phyloP scores from a whole-genome alignment of 2,888 invertebrate genomes.

The Galeruca laticollis region DNA sequence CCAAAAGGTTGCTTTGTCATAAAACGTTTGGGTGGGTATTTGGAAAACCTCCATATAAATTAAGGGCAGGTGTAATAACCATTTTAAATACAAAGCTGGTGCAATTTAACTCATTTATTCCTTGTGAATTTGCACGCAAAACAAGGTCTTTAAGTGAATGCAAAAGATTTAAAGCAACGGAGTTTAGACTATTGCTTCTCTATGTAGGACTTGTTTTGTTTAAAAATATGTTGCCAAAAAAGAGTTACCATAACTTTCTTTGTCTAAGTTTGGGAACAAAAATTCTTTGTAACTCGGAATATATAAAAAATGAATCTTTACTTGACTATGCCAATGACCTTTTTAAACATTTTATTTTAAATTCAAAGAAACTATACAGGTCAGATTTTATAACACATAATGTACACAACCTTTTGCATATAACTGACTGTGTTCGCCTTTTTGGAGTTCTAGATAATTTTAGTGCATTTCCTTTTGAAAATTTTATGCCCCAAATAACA shows the following conservation, averaged over 20 bases:
- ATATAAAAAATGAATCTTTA: conserved; percentile 23
- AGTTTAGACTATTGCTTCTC: conserved; percentile 36
- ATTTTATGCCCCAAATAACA: conserved; percentile 29
- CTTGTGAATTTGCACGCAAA: conserved; percentile 39
- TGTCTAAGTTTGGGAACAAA: conserved; percentile 34
- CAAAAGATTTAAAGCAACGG: conserved; percentile 42
- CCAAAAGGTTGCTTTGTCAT: conserved; percentile 33
- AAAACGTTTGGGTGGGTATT: conserved; percentile 35
- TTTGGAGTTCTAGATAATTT: conserved; percentile 44
- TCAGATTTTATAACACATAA: conserved; percentile 36
- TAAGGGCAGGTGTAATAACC: conserved; percentile 27
- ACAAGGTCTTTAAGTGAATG: conserved; percentile 36
- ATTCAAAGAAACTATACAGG: conserved; percentile 26
- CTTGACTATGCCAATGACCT: conserved; percentile 36
- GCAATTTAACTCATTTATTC: conserved; percentile 36
- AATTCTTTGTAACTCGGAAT: conserved; percentile 28
- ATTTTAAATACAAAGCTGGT: conserved; percentile 15
- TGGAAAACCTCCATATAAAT: conserved; percentile 39
- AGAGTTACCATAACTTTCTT: conserved; percentile 39
- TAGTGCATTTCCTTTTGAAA: too few species aligned
- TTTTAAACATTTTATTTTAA: conserved; percentile 36
- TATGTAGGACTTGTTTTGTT: conserved; percentile 39
- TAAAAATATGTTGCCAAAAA: conserved; percentile 24
- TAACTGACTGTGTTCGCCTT: conserved; percentile 40
- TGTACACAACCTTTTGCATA: conserved; percentile 37